Evolutionary conservation across 2,888 invertebrate species (phyloP).

Genomic region (Adela reaumurella): DNA sequence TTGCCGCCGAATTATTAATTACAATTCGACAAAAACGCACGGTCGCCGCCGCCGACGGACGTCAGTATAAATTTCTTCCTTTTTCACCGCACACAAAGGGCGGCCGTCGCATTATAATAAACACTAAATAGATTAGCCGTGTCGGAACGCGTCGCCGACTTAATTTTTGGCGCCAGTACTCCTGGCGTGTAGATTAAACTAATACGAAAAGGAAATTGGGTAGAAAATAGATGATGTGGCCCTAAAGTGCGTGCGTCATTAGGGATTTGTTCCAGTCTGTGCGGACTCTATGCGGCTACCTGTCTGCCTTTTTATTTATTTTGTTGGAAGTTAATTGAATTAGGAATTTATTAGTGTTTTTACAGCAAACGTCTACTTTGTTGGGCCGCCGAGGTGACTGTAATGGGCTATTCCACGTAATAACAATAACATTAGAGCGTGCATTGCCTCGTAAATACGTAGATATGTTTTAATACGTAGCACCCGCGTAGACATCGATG

Average conservation of each 20-base stretch:
- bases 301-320: slow-evolving; percentile 34
- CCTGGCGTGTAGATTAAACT: slow-evolving; percentile 53
- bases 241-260: slow-evolving; percentile 41
- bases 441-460: slow-evolving; percentile 34
- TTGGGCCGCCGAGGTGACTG: slow-evolving; percentile 39
- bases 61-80: slow-evolving; percentile 48
- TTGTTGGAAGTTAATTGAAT: slow-evolving; percentile 51
- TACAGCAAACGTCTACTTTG: slow-evolving; percentile 27
- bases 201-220: slow-evolving; percentile 57
- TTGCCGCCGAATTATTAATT: slow-evolving; percentile 60
- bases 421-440: slow-evolving; percentile 41
- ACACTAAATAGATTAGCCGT: slow-evolving; percentile 52
- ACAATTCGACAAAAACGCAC: slow-evolving; percentile 47
- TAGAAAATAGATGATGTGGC: slow-evolving; percentile 48
- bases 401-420: slow-evolving; percentile 38
- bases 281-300: neutral
- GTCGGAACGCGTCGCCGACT: slow-evolving; percentile 47
- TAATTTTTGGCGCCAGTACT: slow-evolving; percentile 58
- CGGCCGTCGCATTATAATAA: slow-evolving; percentile 34
- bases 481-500: no score
- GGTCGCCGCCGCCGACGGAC: slow-evolving; percentile 41
- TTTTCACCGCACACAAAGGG: slow-evolving; percentile 44
- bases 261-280: slow-evolving; percentile 40
- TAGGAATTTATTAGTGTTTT: slow-evolving; percentile 45
- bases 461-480: no score